Percentiles rank a stretch among this genome's conserved stretches.
These are phyloP conservation scores for Peromyscus californicus DNA, from an alignment of 2,113 vertebrate species.

Conservation along the genomic window DNA sequence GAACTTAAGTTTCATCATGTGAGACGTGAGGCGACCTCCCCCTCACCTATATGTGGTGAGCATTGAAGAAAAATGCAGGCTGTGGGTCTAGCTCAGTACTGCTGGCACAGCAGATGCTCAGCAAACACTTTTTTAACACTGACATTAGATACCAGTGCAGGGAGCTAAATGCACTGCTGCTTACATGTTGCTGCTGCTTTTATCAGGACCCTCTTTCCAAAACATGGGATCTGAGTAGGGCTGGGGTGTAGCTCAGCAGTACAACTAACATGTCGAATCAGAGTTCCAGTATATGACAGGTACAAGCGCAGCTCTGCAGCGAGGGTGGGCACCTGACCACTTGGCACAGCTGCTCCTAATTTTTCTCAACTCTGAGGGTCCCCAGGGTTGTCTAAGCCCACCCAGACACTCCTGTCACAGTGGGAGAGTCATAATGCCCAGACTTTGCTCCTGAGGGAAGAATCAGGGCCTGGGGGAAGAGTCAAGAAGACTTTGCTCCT, in stretches of 20 bases:
- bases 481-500: not conserved
- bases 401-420: not conserved
- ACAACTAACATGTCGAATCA: not conserved
- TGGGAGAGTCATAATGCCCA: not conserved
- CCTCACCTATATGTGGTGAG: not conserved
- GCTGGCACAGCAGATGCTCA: rapidly evolving
- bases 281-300: rapidly evolving
- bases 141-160: rapidly evolving
- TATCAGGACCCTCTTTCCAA: not conserved
- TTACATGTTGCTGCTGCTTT: not conserved
- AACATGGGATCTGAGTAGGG: not conserved
- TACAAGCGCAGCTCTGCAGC: not conserved
- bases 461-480: rapidly evolving
- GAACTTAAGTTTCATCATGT: not conserved
- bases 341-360: not conserved
- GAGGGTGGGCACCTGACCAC: not conserved
- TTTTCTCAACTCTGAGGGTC: too few relatives aligned
- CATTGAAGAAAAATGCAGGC: not conserved
- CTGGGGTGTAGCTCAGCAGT: not conserved
- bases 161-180: not conserved
- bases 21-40: not conserved
- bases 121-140: not conserved
- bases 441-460: not conserved
- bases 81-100: not conserved
- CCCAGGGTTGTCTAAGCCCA: not conserved